A percentile compares a stretch with the other conserved stretches of the same genome.
phyloP scores from a whole-genome alignment of 2,888 invertebrate species.

The Marasmarcha lunaedactyla region DNA sequence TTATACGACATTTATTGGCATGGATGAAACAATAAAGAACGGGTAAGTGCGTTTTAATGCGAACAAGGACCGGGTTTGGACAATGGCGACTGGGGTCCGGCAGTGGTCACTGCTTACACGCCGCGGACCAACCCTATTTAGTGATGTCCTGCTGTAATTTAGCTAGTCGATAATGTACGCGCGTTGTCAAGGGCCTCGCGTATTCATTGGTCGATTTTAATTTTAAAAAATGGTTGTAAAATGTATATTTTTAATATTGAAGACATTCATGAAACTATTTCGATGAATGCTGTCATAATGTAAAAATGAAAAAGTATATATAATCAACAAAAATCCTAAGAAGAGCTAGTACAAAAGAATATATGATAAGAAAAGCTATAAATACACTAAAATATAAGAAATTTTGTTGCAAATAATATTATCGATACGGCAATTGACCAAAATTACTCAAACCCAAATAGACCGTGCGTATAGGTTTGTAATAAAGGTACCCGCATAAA shows the following conservation, averaged over 20 bases:
- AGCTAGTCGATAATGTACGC: conserved; percentile 26
- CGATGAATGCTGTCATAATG: too few relatives aligned
- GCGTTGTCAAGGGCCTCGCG: too few relatives aligned
- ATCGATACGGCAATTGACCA: conserved; percentile 14
- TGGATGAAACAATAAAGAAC: conserved; percentile 68
- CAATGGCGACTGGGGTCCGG: conserved; percentile 60
- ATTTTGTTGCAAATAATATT: too few relatives aligned
- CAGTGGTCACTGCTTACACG: conserved; percentile 50
- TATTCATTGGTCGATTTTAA: too few relatives aligned
- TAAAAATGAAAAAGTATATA: too few relatives aligned
- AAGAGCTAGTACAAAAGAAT: too few relatives aligned
- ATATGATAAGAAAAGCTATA: too few relatives aligned
- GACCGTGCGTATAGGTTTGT: conserved; percentile 37
- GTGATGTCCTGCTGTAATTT: conserved; percentile 17
- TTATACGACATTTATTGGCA: conserved; percentile 58
- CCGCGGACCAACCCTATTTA: conserved; percentile 25
- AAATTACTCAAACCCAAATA: conserved; percentile 1
- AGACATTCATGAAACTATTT: too few relatives aligned
- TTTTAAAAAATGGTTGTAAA: too few relatives aligned
- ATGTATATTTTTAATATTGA: too few relatives aligned
- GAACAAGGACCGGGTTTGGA: conserved; percentile 61
- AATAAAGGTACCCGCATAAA: conserved; percentile 66
- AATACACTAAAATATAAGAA: too few relatives aligned
- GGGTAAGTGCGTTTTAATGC: conserved; percentile 68
- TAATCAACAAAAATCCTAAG: too few relatives aligned